These are phyloP conservation scores for Sturnira hondurensis DNA, from an alignment of 2,113 vertebrate species.

Conservation along the genomic window DNA sequence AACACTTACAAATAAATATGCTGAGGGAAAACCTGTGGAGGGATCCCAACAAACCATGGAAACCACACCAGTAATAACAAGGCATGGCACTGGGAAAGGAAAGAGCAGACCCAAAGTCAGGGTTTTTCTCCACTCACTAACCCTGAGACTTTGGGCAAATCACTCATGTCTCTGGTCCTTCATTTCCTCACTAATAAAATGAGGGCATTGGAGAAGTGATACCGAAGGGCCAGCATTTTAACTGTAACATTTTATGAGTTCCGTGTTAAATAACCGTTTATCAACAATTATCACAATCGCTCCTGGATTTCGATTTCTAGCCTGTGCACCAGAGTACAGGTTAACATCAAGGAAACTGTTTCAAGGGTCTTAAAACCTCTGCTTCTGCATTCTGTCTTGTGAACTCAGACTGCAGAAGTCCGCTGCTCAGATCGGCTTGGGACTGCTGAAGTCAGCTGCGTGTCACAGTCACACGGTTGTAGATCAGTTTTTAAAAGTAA, in stretches of 20 bases:
- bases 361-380: neutral
- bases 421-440: neutral
- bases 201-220: neutral
- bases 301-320: neutral
- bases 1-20: neutral
- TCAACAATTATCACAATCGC: neutral
- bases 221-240: neutral
- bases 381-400: neutral
- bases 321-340: neutral
- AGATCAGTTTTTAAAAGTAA: neutral
- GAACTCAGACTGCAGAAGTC: neutral
- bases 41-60: neutral
- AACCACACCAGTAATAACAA: neutral
- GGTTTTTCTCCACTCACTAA: neutral
- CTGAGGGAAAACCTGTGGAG: neutral
- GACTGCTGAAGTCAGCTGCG: neutral
- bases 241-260: neutral
- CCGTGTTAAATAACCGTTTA: neutral
- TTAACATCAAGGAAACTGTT: neutral
- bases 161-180: neutral
- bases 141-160: neutral
- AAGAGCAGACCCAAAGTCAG: neutral
- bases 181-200: neutral
- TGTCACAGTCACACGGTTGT: neutral
- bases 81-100: neutral